A percentile compares a stretch with the other conserved stretches of the same genome.
These are phyloP conservation scores for Aleadryas rufinucha DNA, from an alignment of 2,113 vertebrate genomes.

Conservation along the genomic window DNA sequence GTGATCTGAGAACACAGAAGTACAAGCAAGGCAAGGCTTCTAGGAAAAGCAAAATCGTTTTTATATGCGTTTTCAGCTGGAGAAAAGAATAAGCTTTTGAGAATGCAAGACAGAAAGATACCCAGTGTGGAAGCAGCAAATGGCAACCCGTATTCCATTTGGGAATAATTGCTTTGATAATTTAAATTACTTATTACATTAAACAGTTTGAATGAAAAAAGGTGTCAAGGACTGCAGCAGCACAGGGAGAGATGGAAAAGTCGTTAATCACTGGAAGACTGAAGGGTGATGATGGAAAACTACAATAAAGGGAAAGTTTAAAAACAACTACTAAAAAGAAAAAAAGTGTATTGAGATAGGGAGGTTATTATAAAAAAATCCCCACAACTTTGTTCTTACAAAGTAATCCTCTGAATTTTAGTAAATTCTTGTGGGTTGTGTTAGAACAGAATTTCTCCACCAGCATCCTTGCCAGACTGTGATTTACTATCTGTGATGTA, in stretches of 20 bases:
- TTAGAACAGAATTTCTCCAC: neutral
- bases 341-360: neutral
- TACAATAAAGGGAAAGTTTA: neutral
- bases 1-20: neutral
- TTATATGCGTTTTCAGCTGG: neutral
- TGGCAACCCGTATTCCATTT: neutral
- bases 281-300: neutral
- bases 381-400: neutral
- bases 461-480: neutral
- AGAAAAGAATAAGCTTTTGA: neutral
- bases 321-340: neutral
- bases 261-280: neutral
- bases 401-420: neutral
- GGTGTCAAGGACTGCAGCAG: neutral
- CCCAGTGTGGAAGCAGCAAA: neutral
- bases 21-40: neutral
- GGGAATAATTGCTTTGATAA: neutral
- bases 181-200: neutral
- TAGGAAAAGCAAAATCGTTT: neutral
- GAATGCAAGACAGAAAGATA: neutral
- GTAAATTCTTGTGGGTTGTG: neutral
- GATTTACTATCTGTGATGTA: conserved; percentile 27
- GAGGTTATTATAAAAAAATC: neutral
- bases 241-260: neutral
- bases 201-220: neutral